Base-by-base conservation (phyloP, 2,888 invertebrate species). In the Lycia hirtaria region DNA sequence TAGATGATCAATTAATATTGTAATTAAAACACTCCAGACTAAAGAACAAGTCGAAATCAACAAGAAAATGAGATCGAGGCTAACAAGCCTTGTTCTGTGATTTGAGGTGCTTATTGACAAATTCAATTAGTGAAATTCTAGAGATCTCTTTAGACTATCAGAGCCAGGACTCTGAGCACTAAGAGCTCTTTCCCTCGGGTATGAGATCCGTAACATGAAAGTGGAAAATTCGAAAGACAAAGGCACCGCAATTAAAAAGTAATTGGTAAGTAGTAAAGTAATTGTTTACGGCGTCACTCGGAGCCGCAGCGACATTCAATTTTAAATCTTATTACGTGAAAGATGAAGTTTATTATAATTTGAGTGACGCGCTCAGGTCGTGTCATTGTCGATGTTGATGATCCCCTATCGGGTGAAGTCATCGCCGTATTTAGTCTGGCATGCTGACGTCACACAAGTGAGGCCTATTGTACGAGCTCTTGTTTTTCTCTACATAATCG, bases 351-450 rank as follows among this genome's bases (percentile, higher is more conserved):
- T 49, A 47, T 33, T 45, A 51, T 50, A 45, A 43, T 63, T 54
- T 33, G 53, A 17, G 45, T 44, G 49, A 64, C 68, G 68, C 71
- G 78, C 69, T 74, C 67, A 60, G 76, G 75, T 78, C 80, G 73
- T 82, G 81, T 78, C 83, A 79, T 81, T 81, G 83, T 69, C 69
- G 65, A 65, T 71, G 71, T 76, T 38, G 73, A 74, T 78, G 81
- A 79, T 78, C 78, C 72, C 70, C 68, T 76, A 71, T 75, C 71
- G 64, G 19, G 62, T 87, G 87, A 87, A 86, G 81, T 87, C 87
- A 87, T 83, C 83, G 79, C 66, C 76, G 69, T 69, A 71, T 76
- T 72, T 78, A 78, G 70, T 68, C 67, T 57, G 60, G 67, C 73
- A 76, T 69, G 67, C 67, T 68, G 65, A 67, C 80, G 83, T 81